A percentile compares a stretch with the other conserved stretches of the same genome.
phyloP scores from a whole-genome alignment of 2,113 vertebrate species.

The Diphyllodes magnificus region DNA sequence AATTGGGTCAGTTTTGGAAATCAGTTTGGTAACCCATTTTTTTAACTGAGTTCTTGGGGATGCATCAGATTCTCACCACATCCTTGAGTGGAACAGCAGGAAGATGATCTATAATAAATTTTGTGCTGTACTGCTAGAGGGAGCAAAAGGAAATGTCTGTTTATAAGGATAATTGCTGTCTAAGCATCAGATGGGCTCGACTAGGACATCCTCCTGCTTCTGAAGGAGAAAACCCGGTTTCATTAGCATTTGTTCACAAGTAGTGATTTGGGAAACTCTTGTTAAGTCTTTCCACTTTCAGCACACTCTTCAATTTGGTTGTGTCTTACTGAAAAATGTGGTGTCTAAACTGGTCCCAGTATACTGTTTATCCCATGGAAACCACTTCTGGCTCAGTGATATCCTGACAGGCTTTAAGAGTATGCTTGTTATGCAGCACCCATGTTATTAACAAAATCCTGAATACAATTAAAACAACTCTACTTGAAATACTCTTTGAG shows the following conservation, averaged over 20 bases:
- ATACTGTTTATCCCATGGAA: not conserved
- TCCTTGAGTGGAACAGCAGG: not conserved
- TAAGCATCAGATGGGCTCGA: not conserved
- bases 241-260: not conserved
- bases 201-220: not conserved
- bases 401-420: not conserved
- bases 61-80: rapidly evolving
- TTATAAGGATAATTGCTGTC: not conserved
- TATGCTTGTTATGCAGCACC: not conserved
- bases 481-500: not conserved
- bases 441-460: not conserved
- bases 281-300: not conserved
- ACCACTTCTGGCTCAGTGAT: not conserved
- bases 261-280: not conserved
- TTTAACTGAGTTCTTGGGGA: not conserved
- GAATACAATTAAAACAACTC: not conserved
- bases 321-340: not conserved
- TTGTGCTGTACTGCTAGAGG: not conserved
- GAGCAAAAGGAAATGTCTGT: not conserved
- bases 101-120: not conserved
- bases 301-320: not conserved
- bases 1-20: not conserved
- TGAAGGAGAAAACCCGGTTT: not conserved
- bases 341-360: not conserved
- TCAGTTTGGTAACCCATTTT: not conserved